Percentiles rank a stretch among this genome's conserved stretches.
phyloP scores from a whole-genome alignment of 2,113 vertebrate species.

The Ailuropoda melanoleuca region DNA sequence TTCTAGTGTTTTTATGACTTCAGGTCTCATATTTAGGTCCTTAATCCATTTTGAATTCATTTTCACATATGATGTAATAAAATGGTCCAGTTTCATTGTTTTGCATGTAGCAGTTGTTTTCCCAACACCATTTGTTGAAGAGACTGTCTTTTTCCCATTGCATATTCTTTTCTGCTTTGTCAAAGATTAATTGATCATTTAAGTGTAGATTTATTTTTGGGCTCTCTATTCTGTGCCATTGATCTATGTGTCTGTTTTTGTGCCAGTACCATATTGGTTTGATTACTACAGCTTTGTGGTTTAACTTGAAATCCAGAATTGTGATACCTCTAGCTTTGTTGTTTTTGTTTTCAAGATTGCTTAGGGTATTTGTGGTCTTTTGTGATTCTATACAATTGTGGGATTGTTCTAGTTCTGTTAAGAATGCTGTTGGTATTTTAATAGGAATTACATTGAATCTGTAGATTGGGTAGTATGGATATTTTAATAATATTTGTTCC shows the following conservation, averaged over 20 bases:
- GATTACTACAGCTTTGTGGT: not conserved
- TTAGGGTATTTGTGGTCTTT: not conserved
- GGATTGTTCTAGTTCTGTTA: not conserved
- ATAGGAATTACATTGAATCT: not conserved
- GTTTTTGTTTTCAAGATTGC: not conserved
- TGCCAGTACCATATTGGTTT: not conserved
- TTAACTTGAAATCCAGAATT: not conserved
- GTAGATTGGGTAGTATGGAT: not conserved
- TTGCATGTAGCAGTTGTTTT: no score
- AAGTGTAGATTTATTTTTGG: no score
- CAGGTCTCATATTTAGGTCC: no score
- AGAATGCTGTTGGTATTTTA: not conserved
- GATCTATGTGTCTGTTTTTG: not conserved
- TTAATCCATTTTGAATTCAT: no score
- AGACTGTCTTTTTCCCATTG: no score
- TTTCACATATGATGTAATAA: no score
- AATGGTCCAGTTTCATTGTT: no score
- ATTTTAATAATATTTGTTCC: not conserved
- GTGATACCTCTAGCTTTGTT: not conserved
- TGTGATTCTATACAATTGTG: not conserved
- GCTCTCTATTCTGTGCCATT: no score
- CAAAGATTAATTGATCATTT: no score
- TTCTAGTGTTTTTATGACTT: no score
- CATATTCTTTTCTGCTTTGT: no score
- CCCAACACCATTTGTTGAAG: no score